phyloP scores from a whole-genome alignment of 2,797 vertebrate genomes.

The Hippocampus kuda region DNA sequence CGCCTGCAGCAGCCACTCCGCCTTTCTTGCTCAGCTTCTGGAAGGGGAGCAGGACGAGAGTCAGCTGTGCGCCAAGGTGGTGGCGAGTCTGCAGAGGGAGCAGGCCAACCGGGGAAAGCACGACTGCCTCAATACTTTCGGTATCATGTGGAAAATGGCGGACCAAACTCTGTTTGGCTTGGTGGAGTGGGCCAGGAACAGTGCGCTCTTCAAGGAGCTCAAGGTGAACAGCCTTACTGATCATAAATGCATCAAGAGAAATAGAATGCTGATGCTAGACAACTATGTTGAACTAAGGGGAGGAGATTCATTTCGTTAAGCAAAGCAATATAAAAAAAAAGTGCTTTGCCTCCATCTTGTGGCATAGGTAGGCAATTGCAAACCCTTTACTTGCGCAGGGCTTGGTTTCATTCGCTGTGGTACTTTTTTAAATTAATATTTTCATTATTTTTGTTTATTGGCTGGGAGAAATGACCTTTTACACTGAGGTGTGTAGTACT shows the following conservation, averaged over 20 bases:
- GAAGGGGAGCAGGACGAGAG: conserved; percentile 68
- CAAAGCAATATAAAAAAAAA: no score
- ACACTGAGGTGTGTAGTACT: no score
- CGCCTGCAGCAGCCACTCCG: conserved; percentile 6
- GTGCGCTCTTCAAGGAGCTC: conserved; percentile 70
- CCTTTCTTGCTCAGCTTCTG: conserved; percentile 61
- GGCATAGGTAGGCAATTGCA: no score
- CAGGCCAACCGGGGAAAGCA: conserved; percentile 71
- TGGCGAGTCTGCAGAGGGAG: conserved; percentile 67
- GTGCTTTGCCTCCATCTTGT: no score
- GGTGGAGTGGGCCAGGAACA: conserved; percentile 75
- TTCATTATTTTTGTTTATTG: no score
- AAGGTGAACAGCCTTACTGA: conserved; percentile 55
- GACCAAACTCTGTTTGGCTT: conserved; percentile 74
- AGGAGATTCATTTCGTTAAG: no score
- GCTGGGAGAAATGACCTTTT: no score
- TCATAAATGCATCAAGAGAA: not conserved
- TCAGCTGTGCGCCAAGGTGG: conserved; percentile 65
- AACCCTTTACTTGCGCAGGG: no score
- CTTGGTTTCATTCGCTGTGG: no score
- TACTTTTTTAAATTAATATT: no score
- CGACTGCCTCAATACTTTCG: conserved; percentile 73
- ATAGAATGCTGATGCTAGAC: not conserved
- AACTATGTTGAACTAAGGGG: no score
- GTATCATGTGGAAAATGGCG: conserved; percentile 78